These are phyloP conservation scores for Lophotriccus pileatus DNA, from an alignment of 2,797 vertebrate species.

Conservation along the genomic window DNA sequence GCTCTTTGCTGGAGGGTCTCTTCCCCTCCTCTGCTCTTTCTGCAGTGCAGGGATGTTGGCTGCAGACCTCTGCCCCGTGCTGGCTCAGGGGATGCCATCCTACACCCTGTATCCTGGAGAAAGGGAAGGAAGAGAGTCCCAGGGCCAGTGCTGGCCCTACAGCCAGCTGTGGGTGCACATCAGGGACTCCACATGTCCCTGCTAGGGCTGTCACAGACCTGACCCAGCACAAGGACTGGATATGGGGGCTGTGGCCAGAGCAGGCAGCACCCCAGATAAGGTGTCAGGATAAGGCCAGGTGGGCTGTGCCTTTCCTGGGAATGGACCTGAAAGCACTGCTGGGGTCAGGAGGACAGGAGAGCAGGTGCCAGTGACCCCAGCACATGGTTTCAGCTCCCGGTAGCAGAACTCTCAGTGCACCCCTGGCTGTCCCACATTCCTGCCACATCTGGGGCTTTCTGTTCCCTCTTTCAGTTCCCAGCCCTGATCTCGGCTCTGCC, in stretches of 20 bases:
- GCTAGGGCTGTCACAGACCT: rapidly evolving
- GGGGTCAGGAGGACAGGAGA: not conserved
- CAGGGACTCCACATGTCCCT: rapidly evolving
- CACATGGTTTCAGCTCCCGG: not conserved
- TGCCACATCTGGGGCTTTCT: slow-evolving; percentile 23
- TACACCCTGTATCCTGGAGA: not conserved
- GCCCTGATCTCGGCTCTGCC: not conserved
- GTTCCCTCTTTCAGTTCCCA: not conserved
- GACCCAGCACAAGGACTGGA: not conserved
- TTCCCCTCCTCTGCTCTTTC: not conserved
- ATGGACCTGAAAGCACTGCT: not conserved
- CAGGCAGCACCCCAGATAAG: not conserved
- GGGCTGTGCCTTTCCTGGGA: not conserved
- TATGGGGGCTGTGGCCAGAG: rapidly evolving
- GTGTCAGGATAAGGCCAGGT: not conserved
- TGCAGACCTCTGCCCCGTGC: not conserved
- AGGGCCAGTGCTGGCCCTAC: not conserved
- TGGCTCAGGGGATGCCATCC: not conserved
- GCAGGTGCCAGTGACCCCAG: rapidly evolving
- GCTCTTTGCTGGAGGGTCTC: not conserved
- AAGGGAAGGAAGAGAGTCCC: not conserved
- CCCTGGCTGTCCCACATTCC: rapidly evolving
- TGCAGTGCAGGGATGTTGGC: not conserved
- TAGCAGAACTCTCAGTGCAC: not conserved
- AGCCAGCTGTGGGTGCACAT: not conserved